Conservation (phyloP, 2,797 vertebrate genomes). For the Macropus fuliginosus region DNA sequence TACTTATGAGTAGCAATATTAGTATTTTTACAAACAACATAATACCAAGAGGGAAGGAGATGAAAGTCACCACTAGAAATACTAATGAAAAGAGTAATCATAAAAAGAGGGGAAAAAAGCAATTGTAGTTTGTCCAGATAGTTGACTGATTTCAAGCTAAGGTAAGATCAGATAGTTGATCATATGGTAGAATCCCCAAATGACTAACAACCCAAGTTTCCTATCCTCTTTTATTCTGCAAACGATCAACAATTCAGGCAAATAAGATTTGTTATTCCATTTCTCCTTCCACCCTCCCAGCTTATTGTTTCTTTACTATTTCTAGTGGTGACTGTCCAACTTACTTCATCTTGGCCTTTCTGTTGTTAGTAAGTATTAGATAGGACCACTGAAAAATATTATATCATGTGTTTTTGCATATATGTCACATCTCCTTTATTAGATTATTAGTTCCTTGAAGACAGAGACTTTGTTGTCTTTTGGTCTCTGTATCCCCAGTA, state of each 20-base stretch:
- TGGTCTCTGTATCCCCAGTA: background rate
- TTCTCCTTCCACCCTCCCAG: background rate
- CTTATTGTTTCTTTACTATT: background rate
- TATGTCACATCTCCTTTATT: background rate
- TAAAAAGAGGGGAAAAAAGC: background rate
- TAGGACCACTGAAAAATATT: background rate
- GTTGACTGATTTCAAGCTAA: background rate
- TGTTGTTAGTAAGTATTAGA: background rate
- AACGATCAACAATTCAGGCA: background rate
- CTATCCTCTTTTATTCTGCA: background rate
- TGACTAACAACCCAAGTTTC: background rate
- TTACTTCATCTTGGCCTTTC: background rate
- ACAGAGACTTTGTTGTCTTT: background rate
- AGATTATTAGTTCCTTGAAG: background rate
- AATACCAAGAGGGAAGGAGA: background rate
- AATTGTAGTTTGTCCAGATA: background rate
- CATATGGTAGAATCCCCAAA: background rate
- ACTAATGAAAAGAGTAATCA: background rate
- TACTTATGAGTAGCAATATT: background rate
- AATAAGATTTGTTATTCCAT: background rate
- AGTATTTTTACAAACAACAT: background rate
- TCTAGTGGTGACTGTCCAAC: background rate
- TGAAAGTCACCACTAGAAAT: background rate
- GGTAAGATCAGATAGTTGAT: background rate
- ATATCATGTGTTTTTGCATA: background rate